Evolutionary conservation across 2,797 vertebrate species (phyloP).

Genomic region (Emys orbicularis): DNA sequence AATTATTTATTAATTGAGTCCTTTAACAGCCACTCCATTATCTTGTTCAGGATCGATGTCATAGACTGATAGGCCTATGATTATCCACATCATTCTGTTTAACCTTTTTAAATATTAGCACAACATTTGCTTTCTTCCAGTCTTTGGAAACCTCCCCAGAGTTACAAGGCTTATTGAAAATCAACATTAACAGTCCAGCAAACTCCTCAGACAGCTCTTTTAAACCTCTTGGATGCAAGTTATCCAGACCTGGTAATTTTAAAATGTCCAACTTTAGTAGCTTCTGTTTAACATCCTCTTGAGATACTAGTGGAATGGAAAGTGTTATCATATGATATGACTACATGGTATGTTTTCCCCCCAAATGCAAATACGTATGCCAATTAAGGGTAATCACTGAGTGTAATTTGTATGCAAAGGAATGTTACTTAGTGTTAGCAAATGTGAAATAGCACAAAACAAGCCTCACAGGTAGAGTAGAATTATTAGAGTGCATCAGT

Average conservation of each 20-base stretch:
- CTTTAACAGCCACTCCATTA: no score
- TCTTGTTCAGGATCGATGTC: not conserved
- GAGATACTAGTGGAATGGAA: not conserved
- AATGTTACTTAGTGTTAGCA: slow-evolving; percentile 27
- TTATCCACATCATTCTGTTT: not conserved
- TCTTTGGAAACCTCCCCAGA: not conserved
- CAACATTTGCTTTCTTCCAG: not conserved
- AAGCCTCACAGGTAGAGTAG: slow-evolving; percentile 27
- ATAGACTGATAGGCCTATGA: not conserved
- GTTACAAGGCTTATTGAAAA: not conserved
- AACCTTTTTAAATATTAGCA: not conserved
- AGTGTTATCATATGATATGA: not conserved
- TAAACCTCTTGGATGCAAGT: not conserved
- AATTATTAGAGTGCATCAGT: slow-evolving; percentile 33
- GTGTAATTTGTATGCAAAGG: slow-evolving; percentile 31
- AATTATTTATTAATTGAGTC: no score
- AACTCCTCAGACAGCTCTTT: not conserved
- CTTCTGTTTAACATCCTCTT: not conserved
- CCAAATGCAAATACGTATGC: not conserved
- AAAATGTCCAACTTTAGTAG: not conserved
- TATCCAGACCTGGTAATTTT: not conserved
- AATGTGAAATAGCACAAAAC: slow-evolving; percentile 40
- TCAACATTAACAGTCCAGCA: not conserved
- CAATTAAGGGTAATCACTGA: slow-evolving; percentile 35
- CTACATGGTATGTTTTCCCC: not conserved